Base-by-base conservation (phyloP, 1,140 invertebrate species). In the Apis dorsata region DNA sequence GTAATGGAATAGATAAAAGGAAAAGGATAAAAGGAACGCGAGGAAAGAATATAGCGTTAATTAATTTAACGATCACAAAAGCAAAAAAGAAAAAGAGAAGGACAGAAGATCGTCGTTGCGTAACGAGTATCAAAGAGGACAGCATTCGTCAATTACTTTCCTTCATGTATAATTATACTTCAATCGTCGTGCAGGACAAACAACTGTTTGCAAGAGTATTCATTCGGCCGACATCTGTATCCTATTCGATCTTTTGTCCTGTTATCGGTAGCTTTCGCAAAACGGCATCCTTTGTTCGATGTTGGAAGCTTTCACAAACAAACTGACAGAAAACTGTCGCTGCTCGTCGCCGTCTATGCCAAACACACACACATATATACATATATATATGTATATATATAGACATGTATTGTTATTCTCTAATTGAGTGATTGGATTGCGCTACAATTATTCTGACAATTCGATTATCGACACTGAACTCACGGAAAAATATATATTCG, bases 251-350 rank as follows among this genome's bases (percentile, higher is more conserved):
- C 79, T 83, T 87, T 88, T 88, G 86, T 88, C 79, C 34, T 55
- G 86, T 87, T 88, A 88, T 88, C 86, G 83, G 76, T 62, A 66
- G 86, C 83, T 85, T 81, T 88, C 82, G 79, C 85, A 88, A 88
- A 88, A 87, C 83, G 86, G 80, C 59, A 70, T 79, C 79, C 86
- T 87, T 88, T 88, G 86, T 88, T 79, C 79, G 66, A 79, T 53
- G 62, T 51, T 87, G 66, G 83, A 72, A 79, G 79, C 86, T 77
- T 85, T 88, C 86, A 73, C 79, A 70, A 87, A 85, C 83, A 76
- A 87, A 79, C 78, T 81, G 85, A 87, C 85, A 69, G 82, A 87
- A 83, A 87, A 81, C 85, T 88, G 86, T 75, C 79, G 86, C 69
- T 59, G 57, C 62, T 69, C 57, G 65, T 78, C 63, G 28, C 28